Evolutionary conservation across 2,113 vertebrate species (phyloP), one percentile per base, ranked within the genome.

Genomic region (Toxotes jaculatrix): DNA sequence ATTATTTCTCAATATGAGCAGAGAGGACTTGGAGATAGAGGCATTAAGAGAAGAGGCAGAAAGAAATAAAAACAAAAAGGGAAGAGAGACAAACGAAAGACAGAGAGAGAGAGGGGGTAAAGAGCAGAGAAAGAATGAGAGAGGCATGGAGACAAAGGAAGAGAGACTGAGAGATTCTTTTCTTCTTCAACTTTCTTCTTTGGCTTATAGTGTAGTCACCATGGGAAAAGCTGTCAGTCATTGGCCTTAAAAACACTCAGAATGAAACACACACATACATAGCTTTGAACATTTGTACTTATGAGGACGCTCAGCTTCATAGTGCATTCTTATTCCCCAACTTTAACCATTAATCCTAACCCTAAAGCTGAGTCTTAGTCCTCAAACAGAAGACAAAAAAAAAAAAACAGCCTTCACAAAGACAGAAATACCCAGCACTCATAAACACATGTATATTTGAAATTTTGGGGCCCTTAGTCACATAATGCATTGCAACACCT

Each of bases 221-320:
- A 31, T 27, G 43, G 68, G 74, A 60, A 38, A 36, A 70, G 34
- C 77, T 75, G 77, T 60, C 60, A 80, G 59, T 79, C 56, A 61
- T 7, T 36, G 27, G 27, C 67, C 38, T 64, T 17, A 59, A 57
- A 73, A 38, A 51, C 7, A 34, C 23, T 59, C 49, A 27, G 17
- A 5, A 51, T 13, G 27, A 62, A 62, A 40, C n/a, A n/a, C 16
- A 36, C 16, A 36, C 14, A 61, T 5, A 36, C 38, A 19, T 14
- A 16, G 8, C 42, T 32, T 40, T 59, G 42, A 47, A 38, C 11
- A n/a, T 74, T 9, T 51, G 32, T 4, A 16, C 42, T 32, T 45
- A 21, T 59, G 32, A 56, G 13, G 43, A 36, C 3, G 3, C 16
- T 36, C 11, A 66, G 23, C 51, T 13, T 68, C 17, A 34, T 13